Evolutionary conservation across 2,888 invertebrate genomes (phyloP).

Genomic region (Boloria selene): DNA sequence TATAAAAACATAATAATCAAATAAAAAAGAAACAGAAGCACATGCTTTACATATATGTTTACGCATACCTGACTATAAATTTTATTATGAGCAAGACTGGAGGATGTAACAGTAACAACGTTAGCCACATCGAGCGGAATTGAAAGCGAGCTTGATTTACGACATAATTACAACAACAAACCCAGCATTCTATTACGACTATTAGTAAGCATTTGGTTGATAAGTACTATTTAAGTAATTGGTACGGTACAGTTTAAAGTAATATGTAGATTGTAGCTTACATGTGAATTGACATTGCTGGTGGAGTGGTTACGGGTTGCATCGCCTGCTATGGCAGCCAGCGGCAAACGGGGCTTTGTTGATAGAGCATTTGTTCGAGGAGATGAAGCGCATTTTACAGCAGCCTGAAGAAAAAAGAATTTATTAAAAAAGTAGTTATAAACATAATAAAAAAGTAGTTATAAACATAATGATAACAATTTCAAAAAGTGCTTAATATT

Average conservation of each 20-base stretch:
- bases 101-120: conserved; percentile 15
- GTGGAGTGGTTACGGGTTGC: conserved; percentile 73
- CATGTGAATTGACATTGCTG: conserved; percentile 78
- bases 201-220: conserved; percentile 9
- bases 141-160: conserved; percentile 27
- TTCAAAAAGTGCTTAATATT: too few species aligned
- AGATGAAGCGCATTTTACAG: conserved; percentile 78
- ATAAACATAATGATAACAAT: neutral
- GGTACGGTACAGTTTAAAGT: conserved; percentile 2
- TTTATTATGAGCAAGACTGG: conserved; percentile 14
- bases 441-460: neutral
- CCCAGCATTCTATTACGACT: conserved; percentile 15
- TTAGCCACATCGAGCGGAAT: conserved; percentile 21
- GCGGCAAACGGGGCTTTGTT: conserved; percentile 73
- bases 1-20: conserved; percentile 2
- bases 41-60: conserved; percentile 9
- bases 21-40: neutral
- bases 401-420: conserved; percentile 59
- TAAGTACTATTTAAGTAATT: conserved; percentile 2
- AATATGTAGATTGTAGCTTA: conserved; percentile 53
- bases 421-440: too few species aligned
- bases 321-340: conserved; percentile 71
- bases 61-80: conserved; percentile 2
- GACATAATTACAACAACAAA: conserved; percentile 22
- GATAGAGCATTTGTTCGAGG: conserved; percentile 78